phyloP scores from a whole-genome alignment of 2,888 invertebrate species.

The Hipparchia sbordonii region DNA sequence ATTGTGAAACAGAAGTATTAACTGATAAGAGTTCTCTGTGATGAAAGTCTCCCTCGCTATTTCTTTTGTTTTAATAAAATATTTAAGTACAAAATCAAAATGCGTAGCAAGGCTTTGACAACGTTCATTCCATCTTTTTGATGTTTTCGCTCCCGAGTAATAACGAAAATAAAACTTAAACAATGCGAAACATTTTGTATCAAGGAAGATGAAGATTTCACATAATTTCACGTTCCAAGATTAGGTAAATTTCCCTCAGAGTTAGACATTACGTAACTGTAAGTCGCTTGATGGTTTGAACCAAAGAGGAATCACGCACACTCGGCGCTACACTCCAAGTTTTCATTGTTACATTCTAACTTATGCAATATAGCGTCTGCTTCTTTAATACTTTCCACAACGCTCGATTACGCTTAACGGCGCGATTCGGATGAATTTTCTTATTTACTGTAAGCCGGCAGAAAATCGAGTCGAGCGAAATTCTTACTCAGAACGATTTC shows the following conservation, averaged over 20 bases:
- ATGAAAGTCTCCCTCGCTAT: constrained; percentile 26
- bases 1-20: constrained; percentile 41
- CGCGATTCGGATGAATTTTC: constrained; percentile 77
- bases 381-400: constrained; percentile 80
- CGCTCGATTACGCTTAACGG: constrained; percentile 82
- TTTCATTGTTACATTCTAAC: constrained; percentile 81
- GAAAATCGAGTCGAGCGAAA: constrained; percentile 60
- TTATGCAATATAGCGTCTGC: constrained; percentile 81
- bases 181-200: constrained; percentile 34
- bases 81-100: constrained; percentile 36
- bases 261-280: constrained; percentile 33
- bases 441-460: constrained; percentile 78
- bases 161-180: constrained; percentile 32
- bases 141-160: constrained; percentile 29
- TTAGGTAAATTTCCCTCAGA: constrained; percentile 35
- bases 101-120: constrained; percentile 35
- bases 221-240: constrained; percentile 27
- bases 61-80: constrained; percentile 42
- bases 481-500: constrained; percentile 55
- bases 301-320: constrained; percentile 73
- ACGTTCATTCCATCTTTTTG: constrained; percentile 26
- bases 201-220: constrained; percentile 23
- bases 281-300: constrained; percentile 60
- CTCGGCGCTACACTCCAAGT: constrained; percentile 75
- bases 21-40: constrained; percentile 25